Evolutionary conservation across 2,113 vertebrate genomes (phyloP), one percentile per base, ranked within the genome.

Genomic region (Dinomys branickii): DNA sequence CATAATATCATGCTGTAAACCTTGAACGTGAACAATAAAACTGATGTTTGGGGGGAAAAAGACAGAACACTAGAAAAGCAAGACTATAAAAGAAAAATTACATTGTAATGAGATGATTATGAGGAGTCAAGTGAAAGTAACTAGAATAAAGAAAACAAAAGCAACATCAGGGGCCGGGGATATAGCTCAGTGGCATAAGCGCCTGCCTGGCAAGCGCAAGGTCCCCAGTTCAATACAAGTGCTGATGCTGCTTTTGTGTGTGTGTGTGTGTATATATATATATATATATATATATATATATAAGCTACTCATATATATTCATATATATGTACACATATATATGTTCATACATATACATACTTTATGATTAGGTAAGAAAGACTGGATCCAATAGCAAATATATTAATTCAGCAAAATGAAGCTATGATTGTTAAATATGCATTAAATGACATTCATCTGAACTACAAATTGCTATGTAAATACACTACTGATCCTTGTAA

Each of bases 391-490:
- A 47, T 91, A n/a, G 94, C 41, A 93, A 71, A 83, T 71, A 33
- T 61, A 90, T 71, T 85, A 94, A 24, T 52, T 69, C 1, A 88
- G 50, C 69, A 94, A 94, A 95, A 95, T 94, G 19, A 97, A 94
- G 24, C 50, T 54, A 58, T 58, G 13, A 77, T 85, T 88, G 71
- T 85, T 77, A 93, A 96, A 90, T 85, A 91, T 61, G 3, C 4
- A 94, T 86, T 95, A 94, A 88, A 90, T 90, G 1, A 97, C 69
- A 94, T 12, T 94, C 38, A 52, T 9, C 81, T 69, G 24, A 88
- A 77, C 58, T 88, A 33, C 5, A 54, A 30, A 95, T 41, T 88
- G 19, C 44, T 85, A 82, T 33, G 24, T 7, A 75, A 47, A 89
- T 67, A 90, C 0, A 85, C 17, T 63, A 85, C 41, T 81, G 58